Evolutionary conservation across 2,113 vertebrate genomes (phyloP).

Genomic region (Noctilio leporinus): DNA sequence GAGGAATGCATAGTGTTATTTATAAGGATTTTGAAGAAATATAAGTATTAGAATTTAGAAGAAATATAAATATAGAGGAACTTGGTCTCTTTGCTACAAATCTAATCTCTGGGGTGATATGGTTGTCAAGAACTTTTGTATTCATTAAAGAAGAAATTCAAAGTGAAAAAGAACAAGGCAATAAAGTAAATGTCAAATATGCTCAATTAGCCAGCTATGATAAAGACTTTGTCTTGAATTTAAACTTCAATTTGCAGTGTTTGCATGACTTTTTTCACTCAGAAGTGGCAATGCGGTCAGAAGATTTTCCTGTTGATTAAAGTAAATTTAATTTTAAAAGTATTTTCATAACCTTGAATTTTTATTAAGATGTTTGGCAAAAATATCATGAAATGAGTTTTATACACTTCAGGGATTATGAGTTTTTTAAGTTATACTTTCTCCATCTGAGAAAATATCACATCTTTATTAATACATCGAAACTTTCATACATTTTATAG

Average conservation of each 20-base stretch:
- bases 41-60: constrained; percentile 12
- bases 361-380: constrained; percentile 42
- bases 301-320: constrained; percentile 28
- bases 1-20: background rate
- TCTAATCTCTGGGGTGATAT: constrained; percentile 20
- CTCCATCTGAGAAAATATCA: constrained; percentile 30
- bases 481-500: constrained; percentile 37
- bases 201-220: background rate
- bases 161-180: constrained; percentile 30
- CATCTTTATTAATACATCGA: constrained; percentile 50
- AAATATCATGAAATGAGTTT: constrained; percentile 44
- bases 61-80: background rate
- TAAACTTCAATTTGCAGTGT: background rate
- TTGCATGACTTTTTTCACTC: constrained; percentile 2
- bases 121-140: constrained; percentile 46
- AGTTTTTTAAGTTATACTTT: constrained; percentile 49
- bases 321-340: constrained; percentile 37
- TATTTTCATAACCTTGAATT: background rate
- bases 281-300: background rate
- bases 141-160: constrained; percentile 50
- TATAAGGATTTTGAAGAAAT: constrained; percentile 25
- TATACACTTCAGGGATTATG: constrained; percentile 1
- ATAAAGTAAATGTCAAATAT: constrained; percentile 33
- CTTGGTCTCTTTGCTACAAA: constrained; percentile 47
- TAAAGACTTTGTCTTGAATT: constrained; percentile 17